phyloP scores from a whole-genome alignment of 1,140 invertebrate genomes.

The Sitobion miscanthi region DNA sequence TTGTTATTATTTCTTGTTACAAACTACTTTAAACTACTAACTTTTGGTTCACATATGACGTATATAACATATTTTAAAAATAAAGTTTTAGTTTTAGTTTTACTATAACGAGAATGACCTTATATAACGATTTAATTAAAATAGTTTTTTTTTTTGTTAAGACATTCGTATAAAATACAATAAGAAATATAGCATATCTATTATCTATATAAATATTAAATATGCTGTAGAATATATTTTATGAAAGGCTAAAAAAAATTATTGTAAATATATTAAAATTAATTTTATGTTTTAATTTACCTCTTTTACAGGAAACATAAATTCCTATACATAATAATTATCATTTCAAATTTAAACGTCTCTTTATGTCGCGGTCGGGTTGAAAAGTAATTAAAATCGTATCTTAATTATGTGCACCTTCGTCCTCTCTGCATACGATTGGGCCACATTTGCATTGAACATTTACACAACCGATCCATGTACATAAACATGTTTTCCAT shows the following conservation, averaged over 20 bases:
- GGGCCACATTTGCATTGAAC: neutral
- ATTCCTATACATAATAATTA: neutral
- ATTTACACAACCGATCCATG: neutral
- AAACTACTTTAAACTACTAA: neutral
- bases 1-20: neutral
- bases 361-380: neutral
- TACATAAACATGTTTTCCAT: neutral
- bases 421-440: neutral
- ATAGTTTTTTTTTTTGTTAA: neutral
- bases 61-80: neutral
- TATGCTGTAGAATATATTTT: neutral
- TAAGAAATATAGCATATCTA: too few relatives aligned
- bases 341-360: neutral
- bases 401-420: neutral
- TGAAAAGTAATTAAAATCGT: constrained; percentile 4
- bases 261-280: neutral
- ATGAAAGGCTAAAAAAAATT: neutral
- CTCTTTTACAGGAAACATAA: neutral
- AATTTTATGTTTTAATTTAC: neutral
- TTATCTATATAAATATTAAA: too few relatives aligned
- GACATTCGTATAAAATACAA: too few relatives aligned
- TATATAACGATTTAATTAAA: neutral
- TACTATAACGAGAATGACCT: neutral
- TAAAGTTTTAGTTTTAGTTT: neutral
- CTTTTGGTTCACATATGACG: neutral